Evolutionary conservation across 2,797 vertebrate genomes (phyloP), one percentile per base, ranked within the genome.

Genomic region (Pantherophis vulpinus): DNA sequence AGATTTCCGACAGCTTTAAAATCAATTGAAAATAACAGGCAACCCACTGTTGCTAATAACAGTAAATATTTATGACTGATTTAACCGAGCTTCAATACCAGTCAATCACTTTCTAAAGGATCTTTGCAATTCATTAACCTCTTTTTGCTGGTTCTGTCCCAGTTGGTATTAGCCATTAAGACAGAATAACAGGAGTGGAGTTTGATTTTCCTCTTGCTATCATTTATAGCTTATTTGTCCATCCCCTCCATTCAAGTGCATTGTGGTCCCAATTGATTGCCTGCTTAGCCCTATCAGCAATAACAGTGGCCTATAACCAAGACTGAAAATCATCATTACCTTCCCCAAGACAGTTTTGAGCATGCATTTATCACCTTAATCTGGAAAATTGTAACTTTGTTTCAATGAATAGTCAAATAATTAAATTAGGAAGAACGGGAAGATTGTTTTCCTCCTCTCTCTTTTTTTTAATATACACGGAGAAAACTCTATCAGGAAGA

Each of bases 21-120:
- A 99, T 99, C 99, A 98, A 99, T 99, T 96, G 95, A 91, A 98
- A 98, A 98, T 98, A 98, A 99, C 98, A 98, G 98, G 98, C 98
- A 98, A 97, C 97, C 97, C 98, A 98, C 98, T 98, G 98, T 98
- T 98, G 98, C 98, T 98, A 98, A 98, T 98, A 98, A 98, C 98
- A 98, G 99, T 99, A 99, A 99, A 99, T 99, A 99, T 99, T 99
- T 99, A 99, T 99, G 99, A 99, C 98, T 98, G 98, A 98, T 99
- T 98, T 98, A 98, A 99, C 98, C 98, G 98, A 98, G 98, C 98
- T 98, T 99, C 98, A 98, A 99, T 98, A 98, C 98, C 98, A 98
- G 99, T 99, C 99, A 99, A 98, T 99, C 98, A 99, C 98, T 98
- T 98, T 98, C 98, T 98, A 98, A 98, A 98, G 98, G 98, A 99